A percentile compares a stretch with the other conserved stretches of the same genome.
Evolutionary conservation across 2,797 vertebrate species (phyloP).

Genomic region (Coluber constrictor): DNA sequence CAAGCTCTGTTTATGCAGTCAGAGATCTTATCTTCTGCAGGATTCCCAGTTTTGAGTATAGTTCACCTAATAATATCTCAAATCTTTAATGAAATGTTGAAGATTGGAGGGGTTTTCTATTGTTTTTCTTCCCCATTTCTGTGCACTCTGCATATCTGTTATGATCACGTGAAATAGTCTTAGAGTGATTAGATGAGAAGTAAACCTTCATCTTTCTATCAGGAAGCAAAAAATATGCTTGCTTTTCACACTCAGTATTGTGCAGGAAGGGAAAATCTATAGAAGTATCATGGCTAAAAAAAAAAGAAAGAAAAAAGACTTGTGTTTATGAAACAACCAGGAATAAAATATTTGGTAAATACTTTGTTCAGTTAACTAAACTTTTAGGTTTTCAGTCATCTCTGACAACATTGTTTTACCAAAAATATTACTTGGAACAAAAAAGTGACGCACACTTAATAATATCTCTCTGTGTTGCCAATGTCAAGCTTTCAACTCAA

Average conservation of each 20-base stretch:
- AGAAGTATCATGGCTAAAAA: neutral
- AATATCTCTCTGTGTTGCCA: conserved; percentile 22
- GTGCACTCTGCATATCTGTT: neutral
- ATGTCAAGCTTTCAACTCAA: neutral
- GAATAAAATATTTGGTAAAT: conserved; percentile 44
- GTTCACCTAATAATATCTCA: neutral
- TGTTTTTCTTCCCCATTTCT: neutral
- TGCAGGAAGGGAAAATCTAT: neutral
- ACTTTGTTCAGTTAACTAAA: conserved; percentile 57
- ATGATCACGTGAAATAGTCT: neutral
- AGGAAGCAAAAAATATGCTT: neutral
- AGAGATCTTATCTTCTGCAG: neutral
- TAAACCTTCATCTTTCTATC: neutral
- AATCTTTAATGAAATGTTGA: neutral
- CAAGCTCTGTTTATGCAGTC: neutral
- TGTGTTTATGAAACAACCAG: conserved; percentile 47
- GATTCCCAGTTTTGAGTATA: no score
- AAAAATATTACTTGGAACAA: conserved; percentile 39
- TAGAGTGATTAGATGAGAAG: neutral
- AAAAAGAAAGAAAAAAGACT: conserved; percentile 25
- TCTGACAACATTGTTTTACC: conserved; percentile 46
- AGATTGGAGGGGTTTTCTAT: neutral
- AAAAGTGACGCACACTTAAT: conserved; percentile 3
- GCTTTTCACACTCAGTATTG: conserved; percentile 13
- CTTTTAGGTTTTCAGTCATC: conserved; percentile 50